Evolutionary conservation across 2,113 vertebrate species (phyloP), one percentile per base, ranked within the genome.

Genomic region (Cephalopterus ornatus): DNA sequence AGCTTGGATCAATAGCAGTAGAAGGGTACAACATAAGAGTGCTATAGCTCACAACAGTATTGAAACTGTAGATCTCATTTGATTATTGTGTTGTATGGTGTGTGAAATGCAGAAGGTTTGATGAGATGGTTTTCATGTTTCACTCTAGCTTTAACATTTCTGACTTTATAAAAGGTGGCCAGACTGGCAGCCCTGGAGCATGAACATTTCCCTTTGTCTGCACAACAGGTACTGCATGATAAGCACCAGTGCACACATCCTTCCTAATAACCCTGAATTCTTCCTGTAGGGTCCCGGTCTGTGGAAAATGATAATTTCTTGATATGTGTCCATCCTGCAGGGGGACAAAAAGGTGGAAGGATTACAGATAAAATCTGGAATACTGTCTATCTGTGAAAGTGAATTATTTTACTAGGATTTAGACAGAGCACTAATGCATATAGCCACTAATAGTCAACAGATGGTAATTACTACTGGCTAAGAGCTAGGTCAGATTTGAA

Each of bases 361-460:
- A 41, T 22, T 42, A 8, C n/a, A 80, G 61, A 59, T 8, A 76
- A 75, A 77, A 42, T 49, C 37, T 83, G 6, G 9, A 55, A 70
- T 70, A 22, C 24, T 42, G 21, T 59, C 19, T n/a, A 3, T 62
- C 11, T 58, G 37, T 76, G 47, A 88, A 89, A 85, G 21, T 8
- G 37, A 92, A 75, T 66, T 35, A n/a, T 70, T 92, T 93, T 76
- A 28, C 53, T 70, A n/a, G 37, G 26, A 47, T 79, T 89, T 83
- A 85, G 37, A 78, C 56, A 91, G 89, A 82, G 14, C 12, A 79
- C 44, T 46, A 35, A 85, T 91, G 93, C 41, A 47, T 35, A 47
- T 46, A 92, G 53, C 46, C 41, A 55, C 66, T 95, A 85, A 94
- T 94, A 92, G 91, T 83, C 88, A 92, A 84, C 89, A 96, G 93